These are phyloP conservation scores for zebrafish (Danio rerio) DNA, from an alignment of 2,113 vertebrate species.

Conservation along the genomic window DNA sequence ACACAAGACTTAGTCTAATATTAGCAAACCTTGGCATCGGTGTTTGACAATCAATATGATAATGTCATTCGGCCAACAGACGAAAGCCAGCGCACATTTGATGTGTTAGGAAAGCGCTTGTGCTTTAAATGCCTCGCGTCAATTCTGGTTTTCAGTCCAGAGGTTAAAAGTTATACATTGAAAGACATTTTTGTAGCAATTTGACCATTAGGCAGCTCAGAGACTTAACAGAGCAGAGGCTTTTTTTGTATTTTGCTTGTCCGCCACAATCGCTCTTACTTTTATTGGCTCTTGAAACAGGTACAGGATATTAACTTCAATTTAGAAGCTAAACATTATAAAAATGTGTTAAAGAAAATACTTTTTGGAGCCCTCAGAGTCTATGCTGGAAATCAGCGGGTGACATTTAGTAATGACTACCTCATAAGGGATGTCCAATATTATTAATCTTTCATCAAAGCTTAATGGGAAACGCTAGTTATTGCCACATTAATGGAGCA, in stretches of 20 bases:
- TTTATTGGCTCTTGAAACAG: constrained; percentile 31
- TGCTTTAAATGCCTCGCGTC: no score
- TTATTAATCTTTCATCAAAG: constrained; percentile 38
- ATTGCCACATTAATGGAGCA: constrained; percentile 33
- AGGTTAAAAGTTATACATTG: no score
- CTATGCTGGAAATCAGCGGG: constrained; percentile 25
- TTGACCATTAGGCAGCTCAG: no score
- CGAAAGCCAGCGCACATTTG: no score
- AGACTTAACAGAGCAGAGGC: no score
- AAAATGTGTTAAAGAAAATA: background rate
- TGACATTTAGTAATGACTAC: constrained; percentile 31
- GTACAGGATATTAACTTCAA: constrained; percentile 35
- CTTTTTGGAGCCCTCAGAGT: background rate
- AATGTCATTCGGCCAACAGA: constrained; percentile 4
- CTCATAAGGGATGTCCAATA: constrained; percentile 16
- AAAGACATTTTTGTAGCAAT: no score
- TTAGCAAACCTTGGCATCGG: constrained; percentile 21
- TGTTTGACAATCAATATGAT: constrained; percentile 38
- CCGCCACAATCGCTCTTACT: background rate
- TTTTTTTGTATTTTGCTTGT: no score
- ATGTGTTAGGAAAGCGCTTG: constrained; percentile 33
- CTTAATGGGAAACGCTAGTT: constrained; percentile 32
- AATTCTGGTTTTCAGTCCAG: no score
- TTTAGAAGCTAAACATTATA: constrained; percentile 18
- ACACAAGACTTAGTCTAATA: constrained; percentile 36